Base-by-base conservation (phyloP, 2,113 vertebrate species). In the Python bivittatus region DNA sequence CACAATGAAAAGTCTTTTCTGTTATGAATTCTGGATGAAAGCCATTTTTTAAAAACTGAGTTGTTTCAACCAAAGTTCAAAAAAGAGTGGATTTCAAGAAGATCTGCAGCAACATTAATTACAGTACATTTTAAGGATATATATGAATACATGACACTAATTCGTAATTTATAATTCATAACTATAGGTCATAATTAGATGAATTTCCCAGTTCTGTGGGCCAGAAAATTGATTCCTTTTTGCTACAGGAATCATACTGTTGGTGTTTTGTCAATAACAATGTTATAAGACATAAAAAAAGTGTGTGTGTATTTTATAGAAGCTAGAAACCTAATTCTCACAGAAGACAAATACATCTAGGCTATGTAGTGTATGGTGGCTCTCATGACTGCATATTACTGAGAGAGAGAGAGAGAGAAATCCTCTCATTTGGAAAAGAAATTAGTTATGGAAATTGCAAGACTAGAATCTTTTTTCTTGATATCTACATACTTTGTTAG, bases 101-200 rank as follows among this genome's bases (percentile, higher is more conserved):
- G 53, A 91, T 61, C 29, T 90, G 44, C 33, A 92, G 13, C 88
- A 58, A 22, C 60, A 64, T 58, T 57, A 93, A 90, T 33, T 88
- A 83, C 84, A 96, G 95, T 60, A 52, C 12, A 79, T 92, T 92
- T 94, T 93, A 48, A 87, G 86, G 84, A 88, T 92, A 27, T 87
- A 88, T 25, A 58, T 42, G 42, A 95, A 93, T 8, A 68, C 84
- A 92, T 94, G 64, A 83, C 92, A 91, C 58, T 95, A 95, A 94
- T 96, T 92, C 53, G 86, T 3, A 0, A 0, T 91, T 89, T 92
- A 92, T 95, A 90, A 96, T 95, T 94, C 88, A 93, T 68, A 94
- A 52, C 8, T 91, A 53, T 42, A 89, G 60, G 84, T 44, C 91
- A 60, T 44, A 84, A 84, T 91, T 91, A 93, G 92, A 95, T 95